These are phyloP conservation scores for Ptilonorhynchus violaceus DNA, from an alignment of 2,113 vertebrate species.

Conservation along the genomic window DNA sequence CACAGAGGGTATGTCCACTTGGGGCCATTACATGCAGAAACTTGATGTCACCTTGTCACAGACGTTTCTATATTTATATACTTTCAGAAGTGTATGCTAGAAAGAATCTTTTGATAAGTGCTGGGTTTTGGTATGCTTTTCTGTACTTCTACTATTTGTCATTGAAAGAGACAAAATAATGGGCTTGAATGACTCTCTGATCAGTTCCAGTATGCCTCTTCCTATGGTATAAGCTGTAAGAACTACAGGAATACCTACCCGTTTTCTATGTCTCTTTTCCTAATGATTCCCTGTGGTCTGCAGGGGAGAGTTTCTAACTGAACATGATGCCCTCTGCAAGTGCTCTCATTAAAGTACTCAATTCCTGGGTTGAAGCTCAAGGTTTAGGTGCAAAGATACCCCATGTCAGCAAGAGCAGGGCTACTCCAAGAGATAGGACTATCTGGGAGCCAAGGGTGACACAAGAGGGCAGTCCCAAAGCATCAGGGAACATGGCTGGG, in stretches of 20 bases:
- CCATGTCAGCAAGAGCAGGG: neutral
- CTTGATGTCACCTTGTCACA: neutral
- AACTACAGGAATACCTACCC: neutral
- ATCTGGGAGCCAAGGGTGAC: neutral
- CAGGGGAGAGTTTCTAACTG: neutral
- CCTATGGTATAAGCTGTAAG: neutral
- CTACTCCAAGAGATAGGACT: neutral
- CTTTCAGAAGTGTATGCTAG: neutral
- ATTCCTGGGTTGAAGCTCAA: neutral
- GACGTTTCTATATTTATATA: neutral
- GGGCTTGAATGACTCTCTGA: neutral
- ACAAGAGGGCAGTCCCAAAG: neutral
- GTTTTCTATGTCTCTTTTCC: neutral
- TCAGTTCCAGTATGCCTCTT: neutral
- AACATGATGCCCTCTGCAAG: neutral
- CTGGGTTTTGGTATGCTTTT: neutral
- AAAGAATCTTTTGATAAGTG: neutral
- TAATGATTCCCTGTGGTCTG: neutral
- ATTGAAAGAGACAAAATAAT: neutral
- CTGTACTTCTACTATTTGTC: neutral
- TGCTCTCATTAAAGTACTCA: neutral
- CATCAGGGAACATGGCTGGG: neutral
- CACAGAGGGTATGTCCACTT: neutral
- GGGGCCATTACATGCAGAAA: neutral
- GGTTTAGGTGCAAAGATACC: neutral